Percentiles rank a stretch among this genome's conserved stretches.
These are phyloP conservation scores for Hormiphora californensis DNA, from an alignment of 37 sponge, comb jelly and placozoan species.

Conservation along the genomic window DNA sequence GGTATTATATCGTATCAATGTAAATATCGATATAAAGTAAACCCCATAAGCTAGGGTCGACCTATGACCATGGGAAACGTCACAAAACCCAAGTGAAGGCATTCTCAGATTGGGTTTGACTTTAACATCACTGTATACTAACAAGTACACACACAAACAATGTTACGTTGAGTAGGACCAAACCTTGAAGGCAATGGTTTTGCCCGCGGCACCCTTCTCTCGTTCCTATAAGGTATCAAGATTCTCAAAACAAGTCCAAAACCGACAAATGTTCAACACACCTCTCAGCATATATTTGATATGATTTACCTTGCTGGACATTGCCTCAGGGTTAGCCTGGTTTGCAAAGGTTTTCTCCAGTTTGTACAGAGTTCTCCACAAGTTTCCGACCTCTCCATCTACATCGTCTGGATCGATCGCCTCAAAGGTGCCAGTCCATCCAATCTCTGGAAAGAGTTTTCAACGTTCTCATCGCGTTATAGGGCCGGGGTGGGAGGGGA, in stretches of 20 bases:
- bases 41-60: too few relatives aligned
- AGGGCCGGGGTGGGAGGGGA: background rate
- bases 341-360: conserved; percentile 83
- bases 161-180: background rate
- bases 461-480: background rate
- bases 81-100: too few relatives aligned
- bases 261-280: background rate
- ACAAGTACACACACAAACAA: background rate
- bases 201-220: conserved; percentile 39
- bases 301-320: conserved; percentile 75
- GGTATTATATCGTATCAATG: too few relatives aligned
- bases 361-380: conserved; percentile 92
- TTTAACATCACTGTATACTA: too few relatives aligned
- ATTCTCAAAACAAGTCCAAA: background rate
- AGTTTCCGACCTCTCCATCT: conserved; percentile 78
- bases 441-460: conserved; percentile 59
- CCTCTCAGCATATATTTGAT: background rate
- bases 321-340: conserved; percentile 71
- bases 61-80: too few relatives aligned
- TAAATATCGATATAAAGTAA: too few relatives aligned
- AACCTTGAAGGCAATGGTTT: conserved; percentile 52
- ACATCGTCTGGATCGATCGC: conserved; percentile 92
- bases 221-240: background rate
- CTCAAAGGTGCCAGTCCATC: conserved; percentile 85
- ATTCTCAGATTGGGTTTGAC: too few relatives aligned